Evolutionary conservation across 2,797 vertebrate genomes (phyloP).

Genomic region (Podarcis lilfordi): DNA sequence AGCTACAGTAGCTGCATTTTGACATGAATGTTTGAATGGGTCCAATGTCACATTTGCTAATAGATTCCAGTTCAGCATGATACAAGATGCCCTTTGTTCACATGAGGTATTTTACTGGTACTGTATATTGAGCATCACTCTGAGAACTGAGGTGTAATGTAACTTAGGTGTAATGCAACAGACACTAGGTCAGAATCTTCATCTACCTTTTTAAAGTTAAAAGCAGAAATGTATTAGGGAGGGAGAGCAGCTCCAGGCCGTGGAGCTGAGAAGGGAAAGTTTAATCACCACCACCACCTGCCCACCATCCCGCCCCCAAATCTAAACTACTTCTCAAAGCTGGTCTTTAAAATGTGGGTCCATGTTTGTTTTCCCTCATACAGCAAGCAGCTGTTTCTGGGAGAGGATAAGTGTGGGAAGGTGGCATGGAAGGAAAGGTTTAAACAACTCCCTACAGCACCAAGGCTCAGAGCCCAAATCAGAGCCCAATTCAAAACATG

Average conservation of each 20-base stretch:
- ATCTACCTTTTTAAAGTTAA: background rate
- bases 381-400: background rate
- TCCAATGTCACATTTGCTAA: background rate
- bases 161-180: background rate
- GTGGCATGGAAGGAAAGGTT: background rate
- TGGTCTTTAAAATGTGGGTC: background rate
- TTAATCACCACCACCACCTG: background rate
- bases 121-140: background rate
- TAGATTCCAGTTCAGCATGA: background rate
- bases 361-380: background rate
- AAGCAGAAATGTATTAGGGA: background rate
- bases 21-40: background rate
- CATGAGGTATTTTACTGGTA: background rate
- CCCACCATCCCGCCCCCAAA: background rate
- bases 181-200: background rate
- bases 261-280: background rate
- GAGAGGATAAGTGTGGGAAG: background rate
- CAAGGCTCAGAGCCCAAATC: too few species aligned
- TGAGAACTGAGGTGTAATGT: background rate
- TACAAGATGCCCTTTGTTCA: background rate
- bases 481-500: background rate
- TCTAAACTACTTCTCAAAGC: background rate
- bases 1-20: background rate
- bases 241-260: background rate
- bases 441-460: too few species aligned